These are phyloP conservation scores for Zosterops lateralis DNA, from an alignment of 2,113 vertebrate genomes.

Conservation along the genomic window DNA sequence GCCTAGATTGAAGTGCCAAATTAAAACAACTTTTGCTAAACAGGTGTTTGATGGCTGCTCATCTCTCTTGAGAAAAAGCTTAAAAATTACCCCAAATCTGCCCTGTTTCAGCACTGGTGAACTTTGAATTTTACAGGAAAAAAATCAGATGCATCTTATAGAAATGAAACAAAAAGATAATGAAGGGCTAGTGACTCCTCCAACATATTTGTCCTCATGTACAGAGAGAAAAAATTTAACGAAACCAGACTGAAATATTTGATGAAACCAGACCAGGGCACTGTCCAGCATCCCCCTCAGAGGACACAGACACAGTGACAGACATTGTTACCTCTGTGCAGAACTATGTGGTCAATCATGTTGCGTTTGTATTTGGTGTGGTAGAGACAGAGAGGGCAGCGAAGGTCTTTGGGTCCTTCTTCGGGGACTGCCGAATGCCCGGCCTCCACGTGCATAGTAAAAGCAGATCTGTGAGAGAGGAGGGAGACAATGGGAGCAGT, in stretches of 20 bases:
- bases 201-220: not conserved
- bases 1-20: not conserved
- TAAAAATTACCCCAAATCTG: not conserved
- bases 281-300: not conserved
- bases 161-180: not conserved
- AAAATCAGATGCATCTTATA: not conserved
- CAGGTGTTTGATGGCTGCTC: not conserved
- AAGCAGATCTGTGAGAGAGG: constrained; percentile 82
- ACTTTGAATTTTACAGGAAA: not conserved
- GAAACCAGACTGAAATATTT: not conserved
- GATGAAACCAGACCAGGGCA: not conserved
- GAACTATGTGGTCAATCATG: constrained; percentile 98
- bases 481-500: not conserved
- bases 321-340: constrained; percentile 87
- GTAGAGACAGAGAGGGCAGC: constrained; percentile 96
- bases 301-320: not conserved
- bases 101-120: not conserved
- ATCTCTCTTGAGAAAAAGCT: not conserved
- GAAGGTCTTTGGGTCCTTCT: constrained; percentile 90
- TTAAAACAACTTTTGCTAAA: not conserved
- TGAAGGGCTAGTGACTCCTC: not conserved
- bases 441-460: constrained; percentile 94
- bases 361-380: constrained; percentile 98
- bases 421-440: constrained; percentile 85
- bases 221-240: not conserved